Conservation (phyloP, 1,140 invertebrate genomes). For the Bombus polaris region DNA sequence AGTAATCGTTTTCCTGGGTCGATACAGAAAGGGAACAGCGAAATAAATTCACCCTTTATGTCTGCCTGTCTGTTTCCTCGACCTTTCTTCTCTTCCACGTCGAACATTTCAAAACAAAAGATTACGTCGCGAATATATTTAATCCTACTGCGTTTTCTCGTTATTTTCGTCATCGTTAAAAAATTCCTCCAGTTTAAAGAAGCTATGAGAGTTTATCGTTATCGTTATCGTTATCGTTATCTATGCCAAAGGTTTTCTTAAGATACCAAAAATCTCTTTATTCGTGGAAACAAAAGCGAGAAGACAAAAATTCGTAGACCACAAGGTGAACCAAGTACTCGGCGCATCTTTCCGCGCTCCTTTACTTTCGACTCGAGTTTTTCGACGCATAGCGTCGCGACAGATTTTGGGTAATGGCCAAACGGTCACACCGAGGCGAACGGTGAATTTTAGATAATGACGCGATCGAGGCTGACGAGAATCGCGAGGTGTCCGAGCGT, state of each 20-base stretch:
- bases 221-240: no score
- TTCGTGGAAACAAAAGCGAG: no score
- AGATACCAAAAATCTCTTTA: no score
- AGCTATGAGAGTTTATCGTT: no score
- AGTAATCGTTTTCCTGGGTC: constrained; percentile 17
- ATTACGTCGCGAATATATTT: no score
- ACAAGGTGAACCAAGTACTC: no score
- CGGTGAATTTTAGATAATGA: constrained; percentile 24
- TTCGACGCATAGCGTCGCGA: not conserved
- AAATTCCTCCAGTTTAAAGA: no score
- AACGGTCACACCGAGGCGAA: not conserved
- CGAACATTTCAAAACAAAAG: not conserved
- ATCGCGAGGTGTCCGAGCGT: not conserved
- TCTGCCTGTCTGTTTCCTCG: not conserved
- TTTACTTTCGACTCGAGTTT: not conserved
- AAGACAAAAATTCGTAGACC: no score
- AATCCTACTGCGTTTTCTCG: no score
- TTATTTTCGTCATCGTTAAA: no score
- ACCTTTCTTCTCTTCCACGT: not conserved
- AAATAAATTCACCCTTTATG: constrained; percentile 8
- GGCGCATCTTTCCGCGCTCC: not conserved
- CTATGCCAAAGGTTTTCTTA: no score
- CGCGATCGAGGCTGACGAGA: not conserved
- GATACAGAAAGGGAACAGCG: no score
- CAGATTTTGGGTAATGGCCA: not conserved